Evolutionary conservation across 2,797 vertebrate species (phyloP).

Genomic region (Takifugu rubripes): DNA sequence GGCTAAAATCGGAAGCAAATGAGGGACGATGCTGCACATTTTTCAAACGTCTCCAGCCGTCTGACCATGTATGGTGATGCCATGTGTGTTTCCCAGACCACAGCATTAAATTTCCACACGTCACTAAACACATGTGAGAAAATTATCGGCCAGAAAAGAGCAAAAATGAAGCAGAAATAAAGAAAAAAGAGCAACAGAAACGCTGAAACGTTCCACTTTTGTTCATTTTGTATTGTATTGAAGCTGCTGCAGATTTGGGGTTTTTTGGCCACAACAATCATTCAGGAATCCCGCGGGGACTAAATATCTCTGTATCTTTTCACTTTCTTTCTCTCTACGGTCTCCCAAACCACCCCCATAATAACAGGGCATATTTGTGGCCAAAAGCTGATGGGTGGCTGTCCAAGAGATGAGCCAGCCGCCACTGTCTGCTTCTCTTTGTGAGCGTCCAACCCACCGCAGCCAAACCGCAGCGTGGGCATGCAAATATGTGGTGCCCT

Average conservation of each 20-base stretch:
- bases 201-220: no score
- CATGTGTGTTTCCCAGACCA: constrained; percentile 4
- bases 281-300: no score
- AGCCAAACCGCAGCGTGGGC: constrained; percentile 47
- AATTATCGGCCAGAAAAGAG: no score
- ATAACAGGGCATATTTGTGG: constrained; percentile 46
- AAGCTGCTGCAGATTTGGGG: no score
- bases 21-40: constrained; percentile 24
- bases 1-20: constrained; percentile 21
- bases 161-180: no score
- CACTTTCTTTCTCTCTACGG: constrained; percentile 3
- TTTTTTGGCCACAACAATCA: no score
- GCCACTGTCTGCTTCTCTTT: constrained; percentile 53
- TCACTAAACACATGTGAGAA: no score
- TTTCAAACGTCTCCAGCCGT: constrained; percentile 1
- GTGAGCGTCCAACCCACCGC: constrained; percentile 49
- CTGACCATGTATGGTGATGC: no score
- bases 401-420: constrained; percentile 46
- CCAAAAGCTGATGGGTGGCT: constrained; percentile 43
- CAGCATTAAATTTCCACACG: no score
- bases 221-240: no score
- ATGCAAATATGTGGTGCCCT: constrained; percentile 56
- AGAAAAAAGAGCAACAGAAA: no score
- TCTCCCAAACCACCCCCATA: constrained; percentile 20
- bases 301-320: constrained; percentile 2